These are phyloP conservation scores for Ichneumoninae sp. DNA, from an alignment of 2,888 invertebrate genomes.

Conservation along the genomic window DNA sequence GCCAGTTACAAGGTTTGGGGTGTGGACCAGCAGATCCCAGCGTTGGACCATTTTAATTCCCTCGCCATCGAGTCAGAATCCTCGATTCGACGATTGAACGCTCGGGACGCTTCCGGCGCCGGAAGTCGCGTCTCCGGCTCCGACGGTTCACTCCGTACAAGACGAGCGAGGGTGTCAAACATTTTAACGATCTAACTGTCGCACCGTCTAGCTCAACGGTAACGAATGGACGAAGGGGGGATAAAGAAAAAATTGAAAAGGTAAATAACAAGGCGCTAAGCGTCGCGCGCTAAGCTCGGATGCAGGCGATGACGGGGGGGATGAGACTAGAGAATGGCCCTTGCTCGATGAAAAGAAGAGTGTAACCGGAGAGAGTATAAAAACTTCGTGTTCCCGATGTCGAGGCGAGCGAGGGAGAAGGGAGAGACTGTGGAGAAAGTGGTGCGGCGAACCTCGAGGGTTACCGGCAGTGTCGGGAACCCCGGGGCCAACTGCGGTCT, in stretches of 20 bases:
- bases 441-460: constrained; percentile 58
- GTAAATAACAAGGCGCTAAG: constrained; percentile 83
- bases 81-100: too few relatives aligned
- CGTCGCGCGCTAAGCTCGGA: constrained; percentile 66
- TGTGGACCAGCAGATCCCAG: too few relatives aligned
- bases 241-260: constrained; percentile 75
- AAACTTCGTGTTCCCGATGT: constrained; percentile 47
- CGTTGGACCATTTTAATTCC: too few relatives aligned
- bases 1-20: too few relatives aligned
- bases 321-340: constrained; percentile 43
- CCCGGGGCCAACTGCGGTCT: constrained; percentile 70
- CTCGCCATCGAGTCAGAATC: too few relatives aligned
- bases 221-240: constrained; percentile 48
- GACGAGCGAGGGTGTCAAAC: too few relatives aligned
- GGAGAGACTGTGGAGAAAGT: constrained; percentile 15
- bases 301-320: constrained; percentile 56
- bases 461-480: constrained; percentile 47
- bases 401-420: constrained; percentile 46
- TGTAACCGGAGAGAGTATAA: constrained; percentile 58
- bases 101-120: too few relatives aligned
- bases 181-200: too few relatives aligned
- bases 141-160: too few relatives aligned
- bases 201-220: neutral
- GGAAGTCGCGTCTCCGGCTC: too few relatives aligned
- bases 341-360: constrained; percentile 46